Evolutionary conservation across 2,888 invertebrate species (phyloP), one percentile per base, ranked within the genome.

Genomic region (Amiota mariae): DNA sequence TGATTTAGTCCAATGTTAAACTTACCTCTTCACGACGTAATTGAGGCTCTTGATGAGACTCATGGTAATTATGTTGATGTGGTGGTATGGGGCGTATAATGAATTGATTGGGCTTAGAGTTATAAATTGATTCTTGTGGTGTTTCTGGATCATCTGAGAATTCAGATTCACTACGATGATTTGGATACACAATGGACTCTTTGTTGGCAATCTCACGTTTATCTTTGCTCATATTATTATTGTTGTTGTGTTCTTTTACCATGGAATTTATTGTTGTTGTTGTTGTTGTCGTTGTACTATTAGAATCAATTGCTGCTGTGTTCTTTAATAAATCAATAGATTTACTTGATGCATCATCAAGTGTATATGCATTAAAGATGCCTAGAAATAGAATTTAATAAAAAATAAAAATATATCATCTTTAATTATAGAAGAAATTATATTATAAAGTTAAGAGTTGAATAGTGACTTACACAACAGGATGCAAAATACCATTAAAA

Each of bases 71-170:
- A 70, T 87, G 88, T 72, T 88, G 88, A 72, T 87, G 89, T 61
- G 88, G 86, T 15, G 87, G 84, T 72, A 88, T 81, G 72, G 89
- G 88, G 71, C 88, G 88, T 80, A 89, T 89, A 76, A 89, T 83
- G 77, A 89, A 89, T 78, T 88, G 88, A 75, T 87, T 87, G 15
- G 87, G 88, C 74, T 89, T 88, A 12, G 87, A 74, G 1, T 89
- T 88, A 72, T 89, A 89, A 71, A 89, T 88, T 0, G 88, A 88
- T 79, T 89, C 89, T 78, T 89, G 87, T 10, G 88, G 88, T 73
- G 87, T 86, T 80, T 88, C 89, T 59, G 88, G 89, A 82, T 89
- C 88, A 77, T 89, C 89, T 20, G 49, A 10, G 12, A 74, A 76
- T 9, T 73, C 71, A 0, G 81, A 76, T 59, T 84, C 85, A 51